Evolutionary conservation across 2,888 invertebrate genomes (phyloP).

Genomic region (Lydus trimaculatus): DNA sequence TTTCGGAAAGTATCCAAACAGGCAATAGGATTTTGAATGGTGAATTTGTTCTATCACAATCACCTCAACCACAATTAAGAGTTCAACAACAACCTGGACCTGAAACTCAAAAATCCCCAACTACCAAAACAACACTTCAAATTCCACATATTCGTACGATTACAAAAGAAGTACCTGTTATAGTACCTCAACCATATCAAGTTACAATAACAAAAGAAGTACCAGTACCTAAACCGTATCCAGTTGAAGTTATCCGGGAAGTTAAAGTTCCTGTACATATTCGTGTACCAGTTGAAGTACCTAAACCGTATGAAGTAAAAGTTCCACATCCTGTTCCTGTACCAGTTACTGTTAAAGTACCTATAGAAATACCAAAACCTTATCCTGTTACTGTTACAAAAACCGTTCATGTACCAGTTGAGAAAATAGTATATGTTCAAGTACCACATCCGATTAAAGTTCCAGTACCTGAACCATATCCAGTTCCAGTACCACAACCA

Average conservation of each 20-base stretch:
- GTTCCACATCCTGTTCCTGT: conserved; percentile 45
- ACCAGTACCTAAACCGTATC: conserved; percentile 47
- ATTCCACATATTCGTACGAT: conserved; percentile 43
- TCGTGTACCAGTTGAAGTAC: conserved; percentile 45
- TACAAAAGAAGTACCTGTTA: conserved; percentile 41
- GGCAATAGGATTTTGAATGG: background rate
- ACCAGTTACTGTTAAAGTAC: conserved; percentile 40
- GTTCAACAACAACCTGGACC: background rate
- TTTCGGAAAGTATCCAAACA: background rate
- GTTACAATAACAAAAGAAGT: conserved; percentile 13
- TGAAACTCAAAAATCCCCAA: background rate
- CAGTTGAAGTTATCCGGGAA: conserved; percentile 37
- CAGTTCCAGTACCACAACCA: conserved; percentile 43
- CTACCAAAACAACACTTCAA: background rate
- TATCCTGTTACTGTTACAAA: conserved; percentile 45
- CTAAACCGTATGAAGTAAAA: conserved; percentile 43
- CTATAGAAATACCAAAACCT: conserved; percentile 45
- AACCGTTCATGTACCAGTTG: conserved; percentile 42
- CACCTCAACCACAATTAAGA: background rate
- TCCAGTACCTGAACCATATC: conserved; percentile 43
- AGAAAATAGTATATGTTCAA: conserved; percentile 40
- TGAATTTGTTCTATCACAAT: background rate
- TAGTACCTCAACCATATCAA: conserved; percentile 49
- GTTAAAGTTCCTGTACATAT: conserved; percentile 40
- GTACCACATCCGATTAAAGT: conserved; percentile 43